Conservation (phyloP, 2,888 invertebrate genomes). For the Mystacides longicornis region DNA sequence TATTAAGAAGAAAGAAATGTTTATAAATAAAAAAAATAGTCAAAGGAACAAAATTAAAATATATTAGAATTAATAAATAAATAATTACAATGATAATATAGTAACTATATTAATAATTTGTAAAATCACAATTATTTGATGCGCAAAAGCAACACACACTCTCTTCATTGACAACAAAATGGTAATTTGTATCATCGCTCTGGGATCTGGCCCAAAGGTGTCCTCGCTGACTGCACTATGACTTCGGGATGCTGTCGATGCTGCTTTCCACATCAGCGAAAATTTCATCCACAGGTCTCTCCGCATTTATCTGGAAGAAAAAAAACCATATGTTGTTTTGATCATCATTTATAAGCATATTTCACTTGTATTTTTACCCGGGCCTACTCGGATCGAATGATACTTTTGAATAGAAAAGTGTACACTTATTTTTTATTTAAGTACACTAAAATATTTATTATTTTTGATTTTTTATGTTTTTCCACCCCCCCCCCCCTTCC, state of each 20-base stretch:
- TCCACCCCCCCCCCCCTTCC: no score
- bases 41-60: background rate
- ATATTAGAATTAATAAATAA: background rate
- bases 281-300: slow-evolving; percentile 66
- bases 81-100: background rate
- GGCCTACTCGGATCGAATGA: no score
- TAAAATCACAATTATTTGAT: background rate
- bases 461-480: no score
- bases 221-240: no score
- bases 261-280: slow-evolving; percentile 61
- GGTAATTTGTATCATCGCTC: no score
- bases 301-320: slow-evolving; percentile 71
- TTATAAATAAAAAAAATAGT: background rate
- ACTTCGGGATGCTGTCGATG: slow-evolving; percentile 46
- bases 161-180: background rate
- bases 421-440: no score
- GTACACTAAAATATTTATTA: no score
- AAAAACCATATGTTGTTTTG: no score
- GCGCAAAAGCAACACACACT: background rate
- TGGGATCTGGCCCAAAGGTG: no score
- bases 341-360: no score
- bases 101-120: background rate
- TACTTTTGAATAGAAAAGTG: no score
- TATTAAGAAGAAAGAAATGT: background rate
- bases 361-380: no score